Evolutionary conservation across 1,140 invertebrate species (phyloP), one percentile per base, ranked within the genome.

Genomic region (Fopius arisanus): DNA sequence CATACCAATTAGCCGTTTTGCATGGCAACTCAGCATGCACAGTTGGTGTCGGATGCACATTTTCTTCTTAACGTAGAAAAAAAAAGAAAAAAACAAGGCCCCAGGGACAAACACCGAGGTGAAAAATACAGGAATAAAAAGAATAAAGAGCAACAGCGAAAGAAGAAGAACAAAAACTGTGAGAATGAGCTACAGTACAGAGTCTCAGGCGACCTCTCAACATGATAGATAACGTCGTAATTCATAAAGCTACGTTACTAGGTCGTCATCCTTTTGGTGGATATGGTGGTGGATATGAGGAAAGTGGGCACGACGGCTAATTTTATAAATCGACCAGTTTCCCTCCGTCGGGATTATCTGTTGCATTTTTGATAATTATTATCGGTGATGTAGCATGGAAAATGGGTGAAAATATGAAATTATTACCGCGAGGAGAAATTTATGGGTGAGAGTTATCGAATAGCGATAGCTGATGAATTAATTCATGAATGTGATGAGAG

Each of bases 1-100:
- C 81, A 82, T 82, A 82, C 81, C 79, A 82, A 82, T 82, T 82
- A 82, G 79, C 76, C 78, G 73, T 79, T 82, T 80, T 80, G 75
- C 78, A 78, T 78, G 79, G 77, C 72, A 72, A 76, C 63, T 75
- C 37, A 65, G 69, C 21, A 63, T n/a, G 21, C 40, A 12, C n/a
- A 33, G 28, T 33, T 65, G 70, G 70, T 72, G 70, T 72, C 69
- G 67, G 66, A 59, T 77, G 73, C 62, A 63, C 68, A 72, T 75
- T 80, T 78, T 48, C 26, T 62, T 66, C 59, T 33, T 21, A 54
- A 26, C 28, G 41, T 74, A 73, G 74, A 75, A 79, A 40, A 66
- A 65, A 29, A n/a, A n/a, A n/a, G n/a, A n/a, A n/a, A n/a, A n/a
- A n/a, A n/a, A n/a, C n/a, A n/a, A n/a, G n/a, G n/a, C n/a, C n/a